Evolutionary conservation across 1,140 invertebrate genomes (phyloP), one percentile per base, ranked within the genome.

Genomic region (Euglossa dilemma): DNA sequence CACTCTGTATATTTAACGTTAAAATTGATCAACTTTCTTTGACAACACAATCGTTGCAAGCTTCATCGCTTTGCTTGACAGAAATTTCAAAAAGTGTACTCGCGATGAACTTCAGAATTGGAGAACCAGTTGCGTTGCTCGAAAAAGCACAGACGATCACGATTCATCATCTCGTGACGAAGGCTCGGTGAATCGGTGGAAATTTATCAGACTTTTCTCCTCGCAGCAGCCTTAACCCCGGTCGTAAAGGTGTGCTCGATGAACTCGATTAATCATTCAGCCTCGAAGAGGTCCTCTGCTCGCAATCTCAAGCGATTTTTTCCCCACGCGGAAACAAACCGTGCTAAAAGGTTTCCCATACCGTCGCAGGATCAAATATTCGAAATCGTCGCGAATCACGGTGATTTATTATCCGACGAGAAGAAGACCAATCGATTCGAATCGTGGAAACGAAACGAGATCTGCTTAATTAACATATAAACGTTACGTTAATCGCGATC

Each of bases 401-500:
- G 18, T 72, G 70, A 72, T 72, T 72, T 72, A 72, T 56, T 14
- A 47, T 28, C 43, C 12, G 1, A 56, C 36, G 28, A 45, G 14
- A 67, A 45, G 45, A 67, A 52, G 61, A 28, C 18, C 16, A 23
- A 36, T 82, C 45, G 43, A 83, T 63, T 54, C 63, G 45, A 23
- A 36, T 16, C 20, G 36, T 47, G 14, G 16, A 57, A 43, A 66
- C 45, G n/a, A 47, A 61, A 56, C n/a, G 7, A 45, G 23, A 7
- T 28, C 23, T n/a, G 36, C 61, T 84, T 84, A 84, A 84, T 84
- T 73, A 56, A 16, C 25, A n/a, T n/a, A n/a, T n/a, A n/a, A n/a
- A n/a, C n/a, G n/a, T n/a, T n/a, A n/a, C n/a, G n/a, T 81, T 81
- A 81, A 84, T 76, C 73, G 75, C 54, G n/a, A 25, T 67, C 47